Conservation (phyloP, 1,140 invertebrate species). For the Vollenhovia emeryi region DNA sequence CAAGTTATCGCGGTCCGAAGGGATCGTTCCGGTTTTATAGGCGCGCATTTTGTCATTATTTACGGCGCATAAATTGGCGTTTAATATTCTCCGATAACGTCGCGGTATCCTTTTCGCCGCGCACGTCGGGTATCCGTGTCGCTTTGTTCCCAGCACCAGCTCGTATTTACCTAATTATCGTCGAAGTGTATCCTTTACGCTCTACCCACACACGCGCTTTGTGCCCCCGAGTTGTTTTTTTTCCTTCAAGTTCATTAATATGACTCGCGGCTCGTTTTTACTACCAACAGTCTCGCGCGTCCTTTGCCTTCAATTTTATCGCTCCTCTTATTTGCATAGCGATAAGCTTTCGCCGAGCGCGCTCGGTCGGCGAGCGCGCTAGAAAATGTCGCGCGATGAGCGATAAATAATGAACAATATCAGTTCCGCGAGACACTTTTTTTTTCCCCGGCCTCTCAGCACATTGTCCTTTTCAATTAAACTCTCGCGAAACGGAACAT, state of each 20-base stretch:
- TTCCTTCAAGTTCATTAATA: constrained; percentile 44
- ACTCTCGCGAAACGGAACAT: not conserved
- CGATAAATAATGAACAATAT: constrained; percentile 4
- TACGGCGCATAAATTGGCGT: constrained; percentile 32
- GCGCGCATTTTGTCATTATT: constrained; percentile 45
- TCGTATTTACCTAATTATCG: constrained; percentile 44
- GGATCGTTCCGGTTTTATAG: constrained; percentile 24
- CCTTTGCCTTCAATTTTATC: constrained; percentile 28
- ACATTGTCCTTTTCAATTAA: not conserved
- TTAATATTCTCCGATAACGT: constrained; percentile 32
- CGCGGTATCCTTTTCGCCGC: not conserved
- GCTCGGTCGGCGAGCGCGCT: not conserved
- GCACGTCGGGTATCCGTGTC: constrained; percentile 11
- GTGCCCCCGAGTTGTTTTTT: constrained; percentile 7
- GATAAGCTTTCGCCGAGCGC: not conserved
- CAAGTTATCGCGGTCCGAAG: constrained; percentile 19
- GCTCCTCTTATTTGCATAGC: constrained; percentile 19
- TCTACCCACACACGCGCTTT: constrained; percentile 2
- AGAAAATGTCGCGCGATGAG: not conserved
- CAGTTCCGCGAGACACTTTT: not conserved
- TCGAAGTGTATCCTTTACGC: not conserved
- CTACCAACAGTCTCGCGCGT: not conserved
- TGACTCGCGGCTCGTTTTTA: not conserved
- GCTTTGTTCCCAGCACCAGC: constrained; percentile 37
- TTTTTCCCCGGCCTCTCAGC: too few species aligned